A percentile compares a stretch with the other conserved stretches of the same genome.
Conservation (phyloP, 64 coral and sea anemone genomes). For the Catalaphyllia jardinei region DNA sequence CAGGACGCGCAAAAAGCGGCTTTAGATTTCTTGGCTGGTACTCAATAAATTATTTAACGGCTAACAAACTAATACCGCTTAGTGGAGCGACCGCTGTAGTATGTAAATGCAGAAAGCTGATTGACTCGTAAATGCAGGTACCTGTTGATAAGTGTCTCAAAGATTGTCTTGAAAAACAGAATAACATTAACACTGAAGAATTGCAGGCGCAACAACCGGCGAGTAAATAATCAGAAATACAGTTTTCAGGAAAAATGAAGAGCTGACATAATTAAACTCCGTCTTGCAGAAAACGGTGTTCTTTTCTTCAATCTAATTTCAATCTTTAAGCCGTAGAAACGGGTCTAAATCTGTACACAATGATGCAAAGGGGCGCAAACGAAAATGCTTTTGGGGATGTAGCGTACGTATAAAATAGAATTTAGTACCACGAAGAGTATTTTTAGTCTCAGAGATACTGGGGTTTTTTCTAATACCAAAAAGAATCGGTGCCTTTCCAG, state of each 20-base stretch:
- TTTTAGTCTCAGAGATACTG: no score
- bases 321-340: no score
- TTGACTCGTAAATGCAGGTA: slow-evolving; percentile 2
- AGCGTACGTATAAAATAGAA: no score
- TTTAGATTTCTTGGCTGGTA: neutral
- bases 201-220: neutral
- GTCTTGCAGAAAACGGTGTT: no score
- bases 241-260: neutral
- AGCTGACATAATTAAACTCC: neutral
- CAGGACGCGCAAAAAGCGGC: neutral
- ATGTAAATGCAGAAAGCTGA: slow-evolving; percentile 1
- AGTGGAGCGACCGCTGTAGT: neutral
- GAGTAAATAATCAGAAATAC: no score
- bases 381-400: no score
- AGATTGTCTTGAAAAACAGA: neutral
- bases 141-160: neutral
- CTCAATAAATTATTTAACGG: slow-evolving; percentile 22
- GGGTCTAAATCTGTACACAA: no score
- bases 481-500: no score
- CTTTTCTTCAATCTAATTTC: no score
- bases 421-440: no score
- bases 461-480: no score
- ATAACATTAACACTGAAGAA: neutral
- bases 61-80: neutral
- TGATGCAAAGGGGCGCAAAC: no score